Conservation (phyloP, 2,797 vertebrate genomes). For the Gallirallus australis region DNA sequence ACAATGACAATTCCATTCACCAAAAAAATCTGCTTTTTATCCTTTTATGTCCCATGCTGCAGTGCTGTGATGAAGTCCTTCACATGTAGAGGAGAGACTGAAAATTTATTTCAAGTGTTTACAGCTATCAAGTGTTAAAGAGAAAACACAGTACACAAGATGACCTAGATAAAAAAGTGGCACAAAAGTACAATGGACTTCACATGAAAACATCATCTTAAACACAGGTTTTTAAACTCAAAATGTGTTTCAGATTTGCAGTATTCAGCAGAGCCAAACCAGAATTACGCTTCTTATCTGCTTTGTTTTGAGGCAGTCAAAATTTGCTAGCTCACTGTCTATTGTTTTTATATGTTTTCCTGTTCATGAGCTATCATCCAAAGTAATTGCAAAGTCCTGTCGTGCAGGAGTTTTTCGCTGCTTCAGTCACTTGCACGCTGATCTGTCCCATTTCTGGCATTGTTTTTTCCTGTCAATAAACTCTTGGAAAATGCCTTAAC, state of each 20-base stretch:
- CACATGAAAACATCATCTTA: background rate
- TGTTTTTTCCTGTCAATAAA: background rate
- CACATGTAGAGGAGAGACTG: background rate
- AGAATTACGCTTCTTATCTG: background rate
- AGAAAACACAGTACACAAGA: background rate
- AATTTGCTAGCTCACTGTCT: background rate
- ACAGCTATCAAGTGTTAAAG: background rate
- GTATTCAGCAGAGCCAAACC: background rate
- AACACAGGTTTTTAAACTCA: background rate
- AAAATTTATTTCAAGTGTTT: background rate
- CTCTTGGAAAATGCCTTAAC: background rate
- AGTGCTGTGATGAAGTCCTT: background rate
- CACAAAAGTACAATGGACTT: background rate
- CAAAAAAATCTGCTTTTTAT: background rate
- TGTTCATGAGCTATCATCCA: background rate
- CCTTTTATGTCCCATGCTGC: background rate
- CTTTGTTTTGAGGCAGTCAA: background rate
- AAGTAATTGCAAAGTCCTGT: background rate
- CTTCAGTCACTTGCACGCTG: background rate
- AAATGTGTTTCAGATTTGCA: background rate
- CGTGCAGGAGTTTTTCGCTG: background rate
- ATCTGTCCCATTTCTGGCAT: background rate
- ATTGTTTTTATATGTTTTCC: background rate
- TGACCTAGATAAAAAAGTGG: background rate
- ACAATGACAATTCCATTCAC: background rate